Evolutionary conservation across 1,140 invertebrate genomes (phyloP), one percentile per base, ranked within the genome.

Genomic region (Homarus americanus): DNA sequence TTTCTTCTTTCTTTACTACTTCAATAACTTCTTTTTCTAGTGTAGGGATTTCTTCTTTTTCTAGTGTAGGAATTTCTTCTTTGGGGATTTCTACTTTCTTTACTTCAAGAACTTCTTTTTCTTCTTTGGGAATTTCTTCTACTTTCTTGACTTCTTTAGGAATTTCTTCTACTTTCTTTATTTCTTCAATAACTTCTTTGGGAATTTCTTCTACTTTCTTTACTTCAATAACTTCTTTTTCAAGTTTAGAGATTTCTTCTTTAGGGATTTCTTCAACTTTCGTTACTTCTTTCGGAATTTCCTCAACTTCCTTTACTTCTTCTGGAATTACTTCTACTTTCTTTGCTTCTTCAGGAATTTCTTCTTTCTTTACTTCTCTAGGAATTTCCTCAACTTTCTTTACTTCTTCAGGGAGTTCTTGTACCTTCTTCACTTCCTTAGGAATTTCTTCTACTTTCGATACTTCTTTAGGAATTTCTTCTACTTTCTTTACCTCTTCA

Each of bases 391-490:
- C 38, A 3, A 83, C 7, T 1, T 69, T 63, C 12, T 66, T 84
- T 3, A 24, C 44, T 28, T 80, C 41, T 44, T 15, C 28, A n/a
- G 41, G 10, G 15, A 38, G 66, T 86, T 72, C 44, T 10, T 9
- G 0, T n/a, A n/a, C n/a, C n/a, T n/a, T n/a, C 1, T 49, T 49
- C 17, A 49, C 44, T 2, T 49, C 44, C 17, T 49, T 49, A 17
- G 44, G 44, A 49, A 83, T 91, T 91, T 95, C 94, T 82, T 93
- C 93, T 24, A 17, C 78, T 90, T 91, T 76, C 36, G 82, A 66
- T 36, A 41, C 69, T 94, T 94, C 53, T 94, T 94, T 91, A n/a
- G n/a, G n/a, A n/a, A n/a, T n/a, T 49, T 49, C 44, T 7, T 7
- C 44, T 49, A 12, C 5, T 49, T 49, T 49, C 2, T 49, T 49